These are phyloP conservation scores for Nysson spinosus DNA, from an alignment of 2,888 invertebrate genomes.

Conservation along the genomic window DNA sequence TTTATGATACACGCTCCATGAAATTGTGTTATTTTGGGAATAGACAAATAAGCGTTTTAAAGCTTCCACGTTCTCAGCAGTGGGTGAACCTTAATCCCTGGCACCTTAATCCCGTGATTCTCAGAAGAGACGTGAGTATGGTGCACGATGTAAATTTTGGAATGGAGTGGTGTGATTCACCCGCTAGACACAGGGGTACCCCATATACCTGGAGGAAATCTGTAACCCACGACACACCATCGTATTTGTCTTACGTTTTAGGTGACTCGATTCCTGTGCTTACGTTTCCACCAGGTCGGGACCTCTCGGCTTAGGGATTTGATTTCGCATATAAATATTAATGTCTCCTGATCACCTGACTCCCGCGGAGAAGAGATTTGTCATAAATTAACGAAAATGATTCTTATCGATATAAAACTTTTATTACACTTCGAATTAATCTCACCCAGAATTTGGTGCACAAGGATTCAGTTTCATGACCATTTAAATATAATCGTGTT, in stretches of 20 bases:
- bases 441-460: too few relatives aligned
- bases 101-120: conserved; percentile 35
- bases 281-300: conserved; percentile 45
- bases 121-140: conserved; percentile 28
- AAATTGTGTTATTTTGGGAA: conserved; percentile 32
- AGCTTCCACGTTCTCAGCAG: conserved; percentile 18
- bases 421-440: too few relatives aligned
- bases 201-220: conserved; percentile 48
- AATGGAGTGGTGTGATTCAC: conserved; percentile 43
- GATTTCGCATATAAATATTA: conserved; percentile 69
- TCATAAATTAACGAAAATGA: background rate
- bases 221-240: conserved; percentile 48
- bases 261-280: conserved; percentile 54
- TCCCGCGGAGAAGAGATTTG: background rate
- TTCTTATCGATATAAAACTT: background rate
- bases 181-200: conserved; percentile 26
- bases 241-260: conserved; percentile 64
- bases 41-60: conserved; percentile 33
- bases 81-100: conserved; percentile 27
- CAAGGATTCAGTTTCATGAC: too few relatives aligned
- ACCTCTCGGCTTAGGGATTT: conserved; percentile 59
- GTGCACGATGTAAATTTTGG: conserved; percentile 61
- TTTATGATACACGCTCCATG: too few relatives aligned
- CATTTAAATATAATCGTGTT: too few relatives aligned
- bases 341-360: conserved; percentile 43